Evolutionary conservation across 2,888 invertebrate genomes (phyloP).

Genomic region (Tiphia femorata): DNA sequence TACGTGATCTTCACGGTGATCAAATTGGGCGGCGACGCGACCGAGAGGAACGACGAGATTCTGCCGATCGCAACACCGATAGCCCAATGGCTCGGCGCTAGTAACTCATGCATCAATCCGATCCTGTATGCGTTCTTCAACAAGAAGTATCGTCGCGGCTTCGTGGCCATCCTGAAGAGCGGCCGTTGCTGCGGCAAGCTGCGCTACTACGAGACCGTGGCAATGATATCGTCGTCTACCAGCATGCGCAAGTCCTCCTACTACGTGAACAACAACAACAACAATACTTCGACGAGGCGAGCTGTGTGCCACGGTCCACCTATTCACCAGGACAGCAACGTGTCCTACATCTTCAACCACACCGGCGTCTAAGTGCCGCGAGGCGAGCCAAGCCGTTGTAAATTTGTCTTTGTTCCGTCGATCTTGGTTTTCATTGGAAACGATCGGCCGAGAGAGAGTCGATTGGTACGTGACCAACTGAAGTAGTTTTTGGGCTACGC

Average conservation of each 20-base stretch:
- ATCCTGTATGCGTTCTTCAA: slow-evolving; percentile 95
- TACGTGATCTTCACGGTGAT: slow-evolving; percentile 91
- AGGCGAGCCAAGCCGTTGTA: no score
- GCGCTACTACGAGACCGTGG: slow-evolving; percentile 88
- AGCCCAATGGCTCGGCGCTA: slow-evolving; percentile 93
- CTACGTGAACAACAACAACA: slow-evolving; percentile 76
- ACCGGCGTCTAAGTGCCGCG: slow-evolving; percentile 76
- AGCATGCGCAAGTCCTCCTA: slow-evolving; percentile 89
- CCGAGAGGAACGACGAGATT: slow-evolving; percentile 84
- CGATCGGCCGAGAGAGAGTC: no score
- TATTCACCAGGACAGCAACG: slow-evolving; percentile 73
- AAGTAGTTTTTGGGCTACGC: no score
- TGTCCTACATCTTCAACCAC: slow-evolving; percentile 78
- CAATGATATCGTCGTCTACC: slow-evolving; percentile 87
- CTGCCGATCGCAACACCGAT: slow-evolving; percentile 87
- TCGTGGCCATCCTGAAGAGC: slow-evolving; percentile 88
- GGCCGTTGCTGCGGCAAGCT: slow-evolving; percentile 87
- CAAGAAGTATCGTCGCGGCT: slow-evolving; percentile 91
- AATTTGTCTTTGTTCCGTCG: no score
- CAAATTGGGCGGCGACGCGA: slow-evolving; percentile 79
- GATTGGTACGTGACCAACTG: no score
- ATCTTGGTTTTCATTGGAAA: no score
- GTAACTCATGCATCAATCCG: slow-evolving; percentile 96
- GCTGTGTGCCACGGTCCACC: slow-evolving; percentile 65
- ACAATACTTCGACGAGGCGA: slow-evolving; percentile 70